Evolutionary conservation across 2,888 invertebrate species (phyloP).

Genomic region (Synanthedon andrenaeformis): DNA sequence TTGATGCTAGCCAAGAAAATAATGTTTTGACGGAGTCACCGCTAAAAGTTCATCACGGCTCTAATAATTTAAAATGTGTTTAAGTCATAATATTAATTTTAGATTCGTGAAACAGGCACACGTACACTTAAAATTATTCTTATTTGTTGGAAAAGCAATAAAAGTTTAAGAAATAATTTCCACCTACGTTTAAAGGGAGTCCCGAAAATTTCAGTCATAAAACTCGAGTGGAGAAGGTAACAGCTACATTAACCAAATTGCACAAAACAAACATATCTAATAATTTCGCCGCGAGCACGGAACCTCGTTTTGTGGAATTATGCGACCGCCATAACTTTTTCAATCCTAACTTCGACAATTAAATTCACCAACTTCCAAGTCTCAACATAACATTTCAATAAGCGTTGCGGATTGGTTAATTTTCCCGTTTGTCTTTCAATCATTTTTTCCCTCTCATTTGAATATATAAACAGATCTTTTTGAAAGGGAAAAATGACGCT

Average conservation of each 20-base stretch:
- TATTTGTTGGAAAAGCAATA: constrained; percentile 25
- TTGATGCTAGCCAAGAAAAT: too few species aligned
- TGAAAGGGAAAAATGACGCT: neutral
- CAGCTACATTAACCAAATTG: constrained; percentile 48
- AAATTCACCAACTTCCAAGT: constrained; percentile 50
- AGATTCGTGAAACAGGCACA: neutral
- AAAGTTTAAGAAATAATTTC: constrained; percentile 43
- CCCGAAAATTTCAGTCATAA: constrained; percentile 40
- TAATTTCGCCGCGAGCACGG: constrained; percentile 44
- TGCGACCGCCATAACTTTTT: constrained; percentile 62
- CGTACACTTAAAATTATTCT: constrained; percentile 7
- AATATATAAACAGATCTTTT: neutral
- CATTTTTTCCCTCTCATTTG: constrained; percentile 4
- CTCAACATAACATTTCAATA: constrained; percentile 59
- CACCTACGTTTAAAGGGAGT: constrained; percentile 35
- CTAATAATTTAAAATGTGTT: too few species aligned
- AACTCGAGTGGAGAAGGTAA: constrained; percentile 14
- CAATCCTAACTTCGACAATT: constrained; percentile 67
- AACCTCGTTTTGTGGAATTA: constrained; percentile 47
- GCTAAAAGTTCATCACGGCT: too few species aligned
- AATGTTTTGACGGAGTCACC: too few species aligned
- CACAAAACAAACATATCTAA: constrained; percentile 59
- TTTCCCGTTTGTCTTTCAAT: constrained; percentile 18
- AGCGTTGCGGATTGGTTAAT: constrained; percentile 35
- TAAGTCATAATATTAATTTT: too few species aligned